Evolutionary conservation across 2,797 vertebrate species (phyloP), one percentile per base, ranked within the genome.

Genomic region (Synanceia verrucosa): DNA sequence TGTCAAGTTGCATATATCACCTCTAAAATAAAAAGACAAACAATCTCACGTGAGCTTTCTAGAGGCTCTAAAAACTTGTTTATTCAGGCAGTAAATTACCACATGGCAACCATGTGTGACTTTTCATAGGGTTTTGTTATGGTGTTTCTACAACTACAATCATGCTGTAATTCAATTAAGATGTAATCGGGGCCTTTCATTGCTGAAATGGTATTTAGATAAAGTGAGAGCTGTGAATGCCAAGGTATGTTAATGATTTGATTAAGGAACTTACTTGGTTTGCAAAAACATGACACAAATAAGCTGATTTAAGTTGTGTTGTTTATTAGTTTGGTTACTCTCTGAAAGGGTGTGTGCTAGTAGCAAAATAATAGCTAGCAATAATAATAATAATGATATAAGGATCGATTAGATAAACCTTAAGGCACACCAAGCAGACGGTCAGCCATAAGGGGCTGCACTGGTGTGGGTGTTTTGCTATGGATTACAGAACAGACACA

Each of bases 91-190:
- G 33, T 50, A 34, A 77, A 79, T 60, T 71, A 84, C 81, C 51
- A 53, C 56, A 48, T 43, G 14, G 19, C 58, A 73, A 37, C 28
- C 48, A 33, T 16, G 55, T 67, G 72, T 67, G 53, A 88, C 57
- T 62, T 53, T 59, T 31, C 56, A 37, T 41, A 14, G 6, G n/a
- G 31, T 44, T 75, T 52, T 70, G 31, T 70, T 73, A 47, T 47
- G 33, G 18, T 72, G 60, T 84, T 82, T 74, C 79, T 67, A 82
- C 70, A 64, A 70, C 47, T 51, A 58, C 59, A 72, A 47, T 47
- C 46, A 57, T 19, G 55, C 48, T 67, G 63, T 79, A 75, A 87
- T 82, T 80, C 31, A 83, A 81, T 83, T 83, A 82, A 66, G 73
- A 82, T 24, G 72, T 78, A 79, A 85, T 48, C 37, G 29, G 34